A percentile compares a stretch with the other conserved stretches of the same genome.
phyloP scores from a whole-genome alignment of 1,140 invertebrate genomes.

The Lepidurus arcticus region DNA sequence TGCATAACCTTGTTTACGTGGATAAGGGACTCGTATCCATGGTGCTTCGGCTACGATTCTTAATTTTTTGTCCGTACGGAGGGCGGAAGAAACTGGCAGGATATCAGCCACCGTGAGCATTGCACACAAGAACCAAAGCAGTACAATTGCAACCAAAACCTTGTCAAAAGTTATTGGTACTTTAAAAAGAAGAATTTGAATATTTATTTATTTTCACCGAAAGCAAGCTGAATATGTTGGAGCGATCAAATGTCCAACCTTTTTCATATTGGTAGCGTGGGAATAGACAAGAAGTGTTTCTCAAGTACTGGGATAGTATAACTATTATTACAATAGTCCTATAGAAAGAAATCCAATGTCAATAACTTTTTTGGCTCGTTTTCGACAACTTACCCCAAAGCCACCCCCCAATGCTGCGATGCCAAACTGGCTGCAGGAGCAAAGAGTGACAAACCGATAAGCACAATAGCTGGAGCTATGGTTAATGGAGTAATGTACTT shows the following conservation, averaged over 20 bases:
- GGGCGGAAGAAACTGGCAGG: slow-evolving; percentile 61
- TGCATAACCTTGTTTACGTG: slow-evolving; percentile 50
- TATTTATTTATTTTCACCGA: background rate
- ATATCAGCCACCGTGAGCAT: slow-evolving; percentile 44
- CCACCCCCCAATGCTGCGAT: slow-evolving; percentile 45
- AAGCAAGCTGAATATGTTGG: slow-evolving; percentile 1
- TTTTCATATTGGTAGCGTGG: slow-evolving; percentile 48
- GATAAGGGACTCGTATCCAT: slow-evolving; percentile 82
- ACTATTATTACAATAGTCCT: slow-evolving; percentile 75
- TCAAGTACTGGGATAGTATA: slow-evolving; percentile 73
- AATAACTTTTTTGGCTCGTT: slow-evolving; percentile 36
- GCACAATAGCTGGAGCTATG: slow-evolving; percentile 46
- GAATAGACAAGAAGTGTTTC: slow-evolving; percentile 60
- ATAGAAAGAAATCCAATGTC: slow-evolving; percentile 41
- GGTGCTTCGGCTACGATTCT: slow-evolving; percentile 64
- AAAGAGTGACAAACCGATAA: slow-evolving; percentile 47
- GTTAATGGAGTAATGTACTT: slow-evolving; percentile 48
- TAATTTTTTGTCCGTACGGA: slow-evolving; percentile 69
- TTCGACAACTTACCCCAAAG: slow-evolving; percentile 42
- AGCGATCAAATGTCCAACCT: background rate
- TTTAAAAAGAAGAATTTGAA: background rate
- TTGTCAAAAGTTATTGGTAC: background rate
- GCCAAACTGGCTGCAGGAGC: slow-evolving; percentile 42
- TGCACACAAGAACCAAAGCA: slow-evolving; percentile 32
- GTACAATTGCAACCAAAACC: slow-evolving; percentile 32